Evolutionary conservation across 92 coral and sea anemone species (phyloP), one percentile per base, ranked within the genome.

Genomic region (Pocillopora meandrina): DNA sequence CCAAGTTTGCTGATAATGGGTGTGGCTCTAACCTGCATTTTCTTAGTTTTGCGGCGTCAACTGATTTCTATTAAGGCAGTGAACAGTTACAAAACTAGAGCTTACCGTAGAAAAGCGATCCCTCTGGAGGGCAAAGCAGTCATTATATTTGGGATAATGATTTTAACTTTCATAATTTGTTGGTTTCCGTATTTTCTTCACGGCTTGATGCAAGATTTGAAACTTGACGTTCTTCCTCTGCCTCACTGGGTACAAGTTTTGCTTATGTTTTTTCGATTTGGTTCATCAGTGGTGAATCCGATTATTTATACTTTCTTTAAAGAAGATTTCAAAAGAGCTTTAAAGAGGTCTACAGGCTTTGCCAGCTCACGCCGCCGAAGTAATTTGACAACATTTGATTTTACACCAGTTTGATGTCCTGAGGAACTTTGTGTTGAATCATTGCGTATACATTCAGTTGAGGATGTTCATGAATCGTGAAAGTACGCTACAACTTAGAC

Each of bases 181-280:
- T 92, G 98, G 95, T 84, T 93, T 61, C 78, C 95, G 3, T 93
- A 93, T 74, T 93, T 92, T 65, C 55, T 93, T 68, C 87, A 86
- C 63, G 92, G 95, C 2, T 63, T 89, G 62, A 70, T 82, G 31
- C 57, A 18, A 13, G 93, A 89, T 77, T 68, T 90, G 42, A 26
- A 92, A n/a, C 75, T 89, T 26, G 67, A 71, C 23, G 15, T 12
- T 14, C 80, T 64, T 67, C 72, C 35, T 49, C 71, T 89, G 34
- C 95, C 98, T 8, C 15, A 34, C 19, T 87, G 84, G 83, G 93
- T 85, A 0, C 76, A 81, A 2, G 56, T 64, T 1, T 52, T 87
- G 34, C 81, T 92, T 71, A 66, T 92, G 80, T 89, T 93, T 61
- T 72, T 93, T 34, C 87, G 95, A 57, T 93, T 87, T 73, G 72